Evolutionary conservation across 2,113 vertebrate species (phyloP).

Genomic region (Clarias macrocephalus): DNA sequence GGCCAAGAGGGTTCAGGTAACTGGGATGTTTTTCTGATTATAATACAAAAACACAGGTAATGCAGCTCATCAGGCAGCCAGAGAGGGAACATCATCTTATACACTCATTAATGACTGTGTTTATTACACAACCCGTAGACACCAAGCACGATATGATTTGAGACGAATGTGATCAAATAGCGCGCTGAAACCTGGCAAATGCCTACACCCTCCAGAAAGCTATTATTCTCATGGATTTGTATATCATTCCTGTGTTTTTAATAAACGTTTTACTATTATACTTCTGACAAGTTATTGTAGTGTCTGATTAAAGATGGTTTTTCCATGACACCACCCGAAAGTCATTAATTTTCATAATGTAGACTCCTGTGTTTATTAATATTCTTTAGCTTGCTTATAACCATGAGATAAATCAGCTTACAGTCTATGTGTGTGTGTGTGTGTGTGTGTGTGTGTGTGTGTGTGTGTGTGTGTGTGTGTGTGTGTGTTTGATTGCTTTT

Average conservation of each 20-base stretch:
- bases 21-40: constrained; percentile 65
- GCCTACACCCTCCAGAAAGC: background rate
- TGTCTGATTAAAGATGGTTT: background rate
- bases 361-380: background rate
- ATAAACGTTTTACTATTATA: background rate
- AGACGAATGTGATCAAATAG: background rate
- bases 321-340: background rate
- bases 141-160: background rate
- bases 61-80: constrained; percentile 54
- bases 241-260: background rate
- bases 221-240: background rate
- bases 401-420: background rate
- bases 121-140: constrained; percentile 46
- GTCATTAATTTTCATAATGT: background rate
- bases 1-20: constrained; percentile 69
- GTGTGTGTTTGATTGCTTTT: too few species aligned
- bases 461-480: too few species aligned
- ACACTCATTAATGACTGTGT: constrained; percentile 69
- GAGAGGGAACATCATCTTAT: constrained; percentile 60
- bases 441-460: background rate
- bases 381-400: background rate
- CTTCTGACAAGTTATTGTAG: background rate
- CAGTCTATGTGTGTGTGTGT: background rate
- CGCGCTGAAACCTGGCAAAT: background rate
- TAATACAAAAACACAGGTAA: constrained; percentile 70